A percentile compares a stretch with the other conserved stretches of the same genome.
Evolutionary conservation across 2,888 invertebrate species (phyloP).

Genomic region (Drosophila rubida): DNA sequence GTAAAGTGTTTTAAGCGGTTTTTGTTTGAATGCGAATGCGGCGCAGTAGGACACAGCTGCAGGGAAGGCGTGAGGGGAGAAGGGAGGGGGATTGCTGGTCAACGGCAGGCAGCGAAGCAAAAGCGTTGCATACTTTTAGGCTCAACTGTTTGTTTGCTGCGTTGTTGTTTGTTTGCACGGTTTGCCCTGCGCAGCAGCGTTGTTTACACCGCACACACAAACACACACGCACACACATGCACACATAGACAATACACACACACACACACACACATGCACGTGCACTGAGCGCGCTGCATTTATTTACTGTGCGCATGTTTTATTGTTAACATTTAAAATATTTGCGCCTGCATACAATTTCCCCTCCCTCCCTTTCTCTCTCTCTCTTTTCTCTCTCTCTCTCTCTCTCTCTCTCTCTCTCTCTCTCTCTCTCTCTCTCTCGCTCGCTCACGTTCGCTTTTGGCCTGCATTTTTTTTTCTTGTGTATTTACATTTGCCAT

Average conservation of each 20-base stretch:
- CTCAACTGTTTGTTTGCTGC: conserved; percentile 47
- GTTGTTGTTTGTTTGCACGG: conserved; percentile 21
- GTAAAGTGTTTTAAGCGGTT: conserved; percentile 81
- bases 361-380: conserved; percentile 9
- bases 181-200: conserved; percentile 30
- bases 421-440: not conserved
- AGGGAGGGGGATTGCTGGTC: not conserved
- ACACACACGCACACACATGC: conserved; percentile 15
- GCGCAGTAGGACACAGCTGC: conserved; percentile 7
- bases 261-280: not conserved
- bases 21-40: conserved; percentile 69
- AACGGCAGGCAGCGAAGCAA: conserved; percentile 46
- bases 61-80: not conserved
- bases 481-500: conserved; percentile 18
- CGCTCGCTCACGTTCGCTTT: not conserved
- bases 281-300: conserved; percentile 38
- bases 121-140: conserved; percentile 74
- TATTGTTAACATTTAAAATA: conserved; percentile 81
- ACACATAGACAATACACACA: not conserved
- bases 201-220: conserved; percentile 52
- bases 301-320: conserved; percentile 76
- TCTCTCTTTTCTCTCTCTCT: too few species aligned
- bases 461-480: conserved; percentile 12
- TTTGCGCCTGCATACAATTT: conserved; percentile 76
- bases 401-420: not conserved